Evolutionary conservation across 2,797 vertebrate species (phyloP).

Genomic region (Gymnoscopelus microlampas): DNA sequence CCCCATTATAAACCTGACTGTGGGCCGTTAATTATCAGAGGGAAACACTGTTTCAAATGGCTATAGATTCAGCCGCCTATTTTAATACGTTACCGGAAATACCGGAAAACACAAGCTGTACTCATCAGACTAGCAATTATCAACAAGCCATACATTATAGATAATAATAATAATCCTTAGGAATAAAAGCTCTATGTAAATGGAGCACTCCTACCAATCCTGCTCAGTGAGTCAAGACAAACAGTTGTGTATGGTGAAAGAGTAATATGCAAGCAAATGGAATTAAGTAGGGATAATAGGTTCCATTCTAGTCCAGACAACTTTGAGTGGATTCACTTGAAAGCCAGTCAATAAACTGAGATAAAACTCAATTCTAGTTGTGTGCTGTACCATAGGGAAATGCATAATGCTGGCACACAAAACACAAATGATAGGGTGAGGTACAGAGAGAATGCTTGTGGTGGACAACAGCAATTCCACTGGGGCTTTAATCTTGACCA

Average conservation of each 20-base stretch:
- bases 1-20: not conserved
- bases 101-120: conserved; percentile 1
- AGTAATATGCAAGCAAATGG: not conserved
- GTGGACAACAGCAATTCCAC: conserved; percentile 23
- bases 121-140: not conserved
- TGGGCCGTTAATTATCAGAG: not conserved
- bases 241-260: not conserved
- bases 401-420: too few relatives aligned
- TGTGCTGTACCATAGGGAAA: not conserved
- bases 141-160: not conserved
- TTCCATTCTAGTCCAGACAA: too few relatives aligned
- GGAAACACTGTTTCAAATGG: not conserved
- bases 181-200: not conserved
- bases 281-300: not conserved
- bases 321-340: not conserved
- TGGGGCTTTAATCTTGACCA: conserved; percentile 37
- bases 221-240: not conserved
- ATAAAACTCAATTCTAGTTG: conserved; percentile 2
- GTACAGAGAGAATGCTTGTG: conserved; percentile 20
- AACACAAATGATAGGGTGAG: not conserved
- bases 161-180: not conserved
- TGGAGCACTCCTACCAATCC: not conserved
- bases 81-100: not conserved
- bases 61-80: not conserved
- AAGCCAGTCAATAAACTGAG: not conserved